Percentiles rank a stretch among this genome's conserved stretches.
phyloP scores from a whole-genome alignment of 2,888 invertebrate genomes.

The Coenonympha arcania region DNA sequence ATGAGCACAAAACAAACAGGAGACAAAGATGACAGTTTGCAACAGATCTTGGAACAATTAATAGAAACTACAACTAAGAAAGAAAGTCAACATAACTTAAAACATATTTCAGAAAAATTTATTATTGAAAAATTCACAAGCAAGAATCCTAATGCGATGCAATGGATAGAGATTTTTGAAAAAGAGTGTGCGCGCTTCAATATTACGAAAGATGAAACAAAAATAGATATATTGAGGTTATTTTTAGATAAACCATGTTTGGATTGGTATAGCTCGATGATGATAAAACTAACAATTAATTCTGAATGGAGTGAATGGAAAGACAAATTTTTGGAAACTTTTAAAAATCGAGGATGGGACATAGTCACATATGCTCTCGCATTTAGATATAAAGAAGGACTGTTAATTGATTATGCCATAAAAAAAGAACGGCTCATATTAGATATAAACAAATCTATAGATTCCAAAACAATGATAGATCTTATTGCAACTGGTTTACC shows the following conservation, averaged over 20 bases:
- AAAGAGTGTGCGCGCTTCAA: conserved; percentile 31
- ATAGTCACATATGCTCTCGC: no score
- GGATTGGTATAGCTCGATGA: conserved; percentile 17
- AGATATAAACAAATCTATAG: not conserved
- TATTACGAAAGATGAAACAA: conserved; percentile 26
- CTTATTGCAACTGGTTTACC: conserved; percentile 14
- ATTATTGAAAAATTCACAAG: conserved; percentile 32
- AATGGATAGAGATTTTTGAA: conserved; percentile 35
- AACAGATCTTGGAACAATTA: conserved; percentile 26
- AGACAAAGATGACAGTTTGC: conserved; percentile 1
- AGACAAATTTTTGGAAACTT: conserved; percentile 27
- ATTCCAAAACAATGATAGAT: not conserved
- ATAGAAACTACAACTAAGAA: conserved; percentile 22
- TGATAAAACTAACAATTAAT: conserved; percentile 20
- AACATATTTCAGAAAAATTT: conserved; percentile 31
- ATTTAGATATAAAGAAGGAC: no score
- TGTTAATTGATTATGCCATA: no score
- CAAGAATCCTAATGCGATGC: conserved; percentile 27
- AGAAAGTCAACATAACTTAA: conserved; percentile 26
- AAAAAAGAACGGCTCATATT: conserved; percentile 27
- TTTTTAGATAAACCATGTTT: conserved; percentile 33
- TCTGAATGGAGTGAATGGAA: conserved; percentile 29
- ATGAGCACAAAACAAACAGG: no score
- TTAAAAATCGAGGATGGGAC: no score
- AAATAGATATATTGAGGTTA: conserved; percentile 31